Evolutionary conservation across 2,113 vertebrate genomes (phyloP).

Genomic region (Carassius auratus): DNA sequence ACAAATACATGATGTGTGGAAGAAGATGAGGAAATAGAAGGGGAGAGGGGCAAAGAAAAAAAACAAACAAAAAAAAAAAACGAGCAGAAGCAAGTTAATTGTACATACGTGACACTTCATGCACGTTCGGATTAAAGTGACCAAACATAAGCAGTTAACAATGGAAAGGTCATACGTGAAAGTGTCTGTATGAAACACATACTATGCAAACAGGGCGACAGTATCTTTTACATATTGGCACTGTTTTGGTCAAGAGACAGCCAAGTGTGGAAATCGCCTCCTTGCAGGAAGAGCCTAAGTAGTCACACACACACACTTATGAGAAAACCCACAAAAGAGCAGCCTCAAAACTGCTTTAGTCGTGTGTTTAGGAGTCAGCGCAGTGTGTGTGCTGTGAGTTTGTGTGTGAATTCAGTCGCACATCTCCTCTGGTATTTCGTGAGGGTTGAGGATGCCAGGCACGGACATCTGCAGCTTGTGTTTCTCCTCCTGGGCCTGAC

Average conservation of each 20-base stretch:
- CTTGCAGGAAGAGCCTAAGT: slow-evolving; percentile 41
- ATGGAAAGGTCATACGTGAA: slow-evolving; percentile 94
- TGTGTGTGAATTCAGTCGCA: slow-evolving; percentile 84
- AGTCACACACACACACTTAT: slow-evolving; percentile 31
- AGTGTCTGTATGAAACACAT: slow-evolving; percentile 92
- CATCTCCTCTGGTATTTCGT: slow-evolving; percentile 99
- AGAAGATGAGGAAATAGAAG: slow-evolving; percentile 63
- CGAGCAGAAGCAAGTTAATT: slow-evolving; percentile 73
- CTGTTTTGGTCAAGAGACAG: slow-evolving; percentile 97
- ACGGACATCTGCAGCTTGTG: slow-evolving; percentile 99
- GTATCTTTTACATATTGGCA: slow-evolving; percentile 97
- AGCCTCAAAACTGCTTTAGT: slow-evolving; percentile 58
- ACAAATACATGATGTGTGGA: slow-evolving; percentile 71
- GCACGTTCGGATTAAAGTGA: slow-evolving; percentile 84
- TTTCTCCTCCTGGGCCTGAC: slow-evolving; percentile 98
- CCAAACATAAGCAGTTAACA: slow-evolving; percentile 85
- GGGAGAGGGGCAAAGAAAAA: slow-evolving; percentile 60
- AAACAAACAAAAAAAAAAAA: slow-evolving; percentile 17
- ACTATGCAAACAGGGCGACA: slow-evolving; percentile 92
- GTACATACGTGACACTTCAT: slow-evolving; percentile 88
- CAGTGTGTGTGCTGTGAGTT: slow-evolving; percentile 42
- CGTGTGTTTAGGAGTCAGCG: slow-evolving; percentile 58
- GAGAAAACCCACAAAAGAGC: slow-evolving; percentile 40
- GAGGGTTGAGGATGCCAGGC: slow-evolving; percentile 98
- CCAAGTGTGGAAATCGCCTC: slow-evolving; percentile 82